Conservation (phyloP, 2,113 vertebrate species). For the Microcebus jonahi region DNA sequence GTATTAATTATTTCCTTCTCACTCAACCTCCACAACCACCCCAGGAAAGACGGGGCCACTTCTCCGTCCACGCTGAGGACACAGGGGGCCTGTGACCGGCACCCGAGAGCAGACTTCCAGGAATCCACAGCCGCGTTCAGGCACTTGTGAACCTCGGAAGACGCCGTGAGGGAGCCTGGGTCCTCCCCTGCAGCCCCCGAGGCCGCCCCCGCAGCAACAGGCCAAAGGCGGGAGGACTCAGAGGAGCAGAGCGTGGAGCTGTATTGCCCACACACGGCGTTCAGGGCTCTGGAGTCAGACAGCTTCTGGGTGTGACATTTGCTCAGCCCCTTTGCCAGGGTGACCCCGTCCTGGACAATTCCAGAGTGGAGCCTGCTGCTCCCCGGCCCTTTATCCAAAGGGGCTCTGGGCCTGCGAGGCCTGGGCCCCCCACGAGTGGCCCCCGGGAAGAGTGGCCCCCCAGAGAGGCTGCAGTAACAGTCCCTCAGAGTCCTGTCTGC, state of each 20-base stretch:
- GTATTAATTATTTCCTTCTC: neutral
- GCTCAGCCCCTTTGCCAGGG: neutral
- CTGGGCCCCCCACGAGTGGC: neutral
- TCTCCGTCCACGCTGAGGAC: accelerated
- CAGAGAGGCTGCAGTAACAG: neutral
- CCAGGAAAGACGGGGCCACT: neutral
- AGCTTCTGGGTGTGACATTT: neutral
- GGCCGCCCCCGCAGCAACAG: neutral
- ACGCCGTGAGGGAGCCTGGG: neutral
- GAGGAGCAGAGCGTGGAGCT: accelerated
- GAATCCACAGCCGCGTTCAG: neutral
- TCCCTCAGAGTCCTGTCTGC: neutral
- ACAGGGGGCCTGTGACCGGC: neutral
- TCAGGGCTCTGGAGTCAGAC: neutral
- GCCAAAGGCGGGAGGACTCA: neutral
- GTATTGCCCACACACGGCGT: accelerated
- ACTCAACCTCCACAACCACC: neutral
- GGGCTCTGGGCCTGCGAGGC: neutral
- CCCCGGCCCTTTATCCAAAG: neutral
- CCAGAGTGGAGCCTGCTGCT: neutral
- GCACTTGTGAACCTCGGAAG: neutral
- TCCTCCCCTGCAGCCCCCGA: neutral
- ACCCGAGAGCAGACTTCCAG: accelerated
- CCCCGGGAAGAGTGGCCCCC: neutral
- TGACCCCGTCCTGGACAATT: neutral